Percentiles rank a stretch among this genome's conserved stretches.
Evolutionary conservation across 1,140 invertebrate genomes (phyloP).

Genomic region (Heliconius congener): DNA sequence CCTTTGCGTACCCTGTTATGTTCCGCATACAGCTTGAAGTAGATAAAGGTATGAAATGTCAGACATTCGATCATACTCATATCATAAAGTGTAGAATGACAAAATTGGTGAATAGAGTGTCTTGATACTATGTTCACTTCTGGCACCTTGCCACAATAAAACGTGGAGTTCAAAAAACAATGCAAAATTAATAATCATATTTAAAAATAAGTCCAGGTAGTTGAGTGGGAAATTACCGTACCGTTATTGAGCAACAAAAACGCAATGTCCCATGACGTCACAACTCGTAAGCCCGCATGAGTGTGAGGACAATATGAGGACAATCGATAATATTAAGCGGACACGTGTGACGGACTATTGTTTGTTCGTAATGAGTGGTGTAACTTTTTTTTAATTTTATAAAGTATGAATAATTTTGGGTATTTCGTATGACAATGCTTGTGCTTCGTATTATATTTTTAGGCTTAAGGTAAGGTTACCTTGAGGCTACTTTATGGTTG

Average conservation of each 20-base stretch:
- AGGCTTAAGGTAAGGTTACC: too few species aligned
- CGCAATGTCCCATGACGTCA: slow-evolving; percentile 63
- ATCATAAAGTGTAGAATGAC: too few species aligned
- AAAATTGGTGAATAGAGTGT: too few species aligned
- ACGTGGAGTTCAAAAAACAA: not conserved
- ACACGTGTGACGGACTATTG: slow-evolving; percentile 53
- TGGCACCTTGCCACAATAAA: not conserved
- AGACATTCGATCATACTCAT: too few species aligned
- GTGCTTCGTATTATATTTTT: too few species aligned
- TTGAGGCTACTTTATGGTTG: too few species aligned
- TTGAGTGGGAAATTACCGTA: not conserved
- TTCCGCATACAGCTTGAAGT: too few species aligned
- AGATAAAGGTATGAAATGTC: too few species aligned
- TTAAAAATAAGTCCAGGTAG: not conserved
- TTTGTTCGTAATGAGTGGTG: slow-evolving; percentile 17
- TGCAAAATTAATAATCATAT: not conserved
- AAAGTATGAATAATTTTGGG: too few species aligned
- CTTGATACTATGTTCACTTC: too few species aligned
- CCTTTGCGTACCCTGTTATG: too few species aligned
- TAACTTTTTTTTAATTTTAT: not conserved
- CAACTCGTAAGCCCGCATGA: slow-evolving; percentile 62
- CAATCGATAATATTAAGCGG: slow-evolving; percentile 66
- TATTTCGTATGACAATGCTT: too few species aligned
- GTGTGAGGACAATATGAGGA: slow-evolving; percentile 57
- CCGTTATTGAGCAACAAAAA: slow-evolving; percentile 48